Evolutionary conservation across 2,888 invertebrate genomes (phyloP), one percentile per base, ranked within the genome.

Genomic region (Apotomis capreana): DNA sequence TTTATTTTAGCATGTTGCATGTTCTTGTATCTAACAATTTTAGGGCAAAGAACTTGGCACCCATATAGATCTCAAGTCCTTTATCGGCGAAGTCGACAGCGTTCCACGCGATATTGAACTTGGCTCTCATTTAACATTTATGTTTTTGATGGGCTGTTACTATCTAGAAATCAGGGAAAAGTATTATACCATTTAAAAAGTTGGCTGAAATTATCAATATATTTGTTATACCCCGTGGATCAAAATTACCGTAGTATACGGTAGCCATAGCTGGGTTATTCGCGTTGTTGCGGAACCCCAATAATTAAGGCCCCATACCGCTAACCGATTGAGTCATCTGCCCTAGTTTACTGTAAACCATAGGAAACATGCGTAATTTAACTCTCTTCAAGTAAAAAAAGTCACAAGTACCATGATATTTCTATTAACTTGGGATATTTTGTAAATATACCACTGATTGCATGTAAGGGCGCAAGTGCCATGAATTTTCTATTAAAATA

Each of bases 241-340:
- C 26, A 26, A 26, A 26, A 1, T 6, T 40, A 6, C 40, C 40
- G 5, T 4, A 40, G 40, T 40, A 3, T 40, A 49, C 10, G 49
- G 49, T 49, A 10, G 44, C 44, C 44, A 44, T 26, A 26, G 26
- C 26, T 26, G 2, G 26, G 26, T 26, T 26, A 26, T 26, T 26
- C 2, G 26, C 9, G 40, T 5, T 15, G 9, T 12, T 26, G 8
- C 57, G 60, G 70, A 57, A 61, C 61, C 57, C 67, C 26, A 67
- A 57, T 49, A 55, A 67, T 67, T 60, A 70, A 70, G 70, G 70
- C 70, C 70, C 59, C 70, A 55, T 65, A 54, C 54, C 55, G 37
- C 57, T 55, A 70, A 60, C 58, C 54, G 70, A 26, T 61, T 70
- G 58, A 46, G 60, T 60, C 70, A 65, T 37, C 54, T 44, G 70